These are phyloP conservation scores for Benthosema pterotum DNA, from an alignment of 2,797 vertebrate genomes.

Conservation along the genomic window DNA sequence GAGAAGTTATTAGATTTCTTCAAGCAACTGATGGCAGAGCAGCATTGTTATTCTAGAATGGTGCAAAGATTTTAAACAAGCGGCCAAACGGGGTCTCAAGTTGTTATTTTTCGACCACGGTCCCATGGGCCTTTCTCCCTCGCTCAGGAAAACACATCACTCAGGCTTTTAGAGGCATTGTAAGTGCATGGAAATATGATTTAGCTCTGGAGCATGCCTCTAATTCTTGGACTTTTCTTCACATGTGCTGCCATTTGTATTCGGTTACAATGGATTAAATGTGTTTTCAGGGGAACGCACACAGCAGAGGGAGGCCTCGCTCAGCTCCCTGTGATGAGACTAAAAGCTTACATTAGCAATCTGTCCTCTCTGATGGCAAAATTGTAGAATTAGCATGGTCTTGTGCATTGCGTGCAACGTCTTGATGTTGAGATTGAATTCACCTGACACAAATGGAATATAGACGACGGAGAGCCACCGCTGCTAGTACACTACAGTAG, in stretches of 20 bases:
- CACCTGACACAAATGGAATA: no score
- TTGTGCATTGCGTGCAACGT: slow-evolving; percentile 68
- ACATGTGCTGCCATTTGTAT: slow-evolving; percentile 60
- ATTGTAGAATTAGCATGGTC: slow-evolving; percentile 62
- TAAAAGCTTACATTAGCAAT: slow-evolving; percentile 68
- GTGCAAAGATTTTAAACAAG: slow-evolving; percentile 62
- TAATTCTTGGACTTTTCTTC: slow-evolving; percentile 54
- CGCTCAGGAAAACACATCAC: slow-evolving; percentile 42
- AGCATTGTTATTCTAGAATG: slow-evolving; percentile 50
- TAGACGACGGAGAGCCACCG: slow-evolving; percentile 44
- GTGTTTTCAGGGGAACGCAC: slow-evolving; percentile 62
- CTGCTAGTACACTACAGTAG: slow-evolving; percentile 17
- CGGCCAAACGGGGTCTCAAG: slow-evolving; percentile 38
- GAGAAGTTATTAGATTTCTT: slow-evolving; percentile 29
- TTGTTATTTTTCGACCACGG: slow-evolving; percentile 48
- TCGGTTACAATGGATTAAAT: slow-evolving; percentile 65
- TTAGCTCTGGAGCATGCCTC: slow-evolving; percentile 46
- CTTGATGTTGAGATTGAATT: slow-evolving; percentile 25
- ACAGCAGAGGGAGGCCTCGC: slow-evolving; percentile 49
- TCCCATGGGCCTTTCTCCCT: slow-evolving; percentile 51
- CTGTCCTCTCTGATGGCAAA: slow-evolving; percentile 65
- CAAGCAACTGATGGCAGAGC: slow-evolving; percentile 31
- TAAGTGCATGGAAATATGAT: slow-evolving; percentile 72
- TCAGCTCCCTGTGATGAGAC: slow-evolving; percentile 71
- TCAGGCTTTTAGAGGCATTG: slow-evolving; percentile 65